Conservation (phyloP, 2,888 invertebrate genomes). For the Cantharis rufa region DNA sequence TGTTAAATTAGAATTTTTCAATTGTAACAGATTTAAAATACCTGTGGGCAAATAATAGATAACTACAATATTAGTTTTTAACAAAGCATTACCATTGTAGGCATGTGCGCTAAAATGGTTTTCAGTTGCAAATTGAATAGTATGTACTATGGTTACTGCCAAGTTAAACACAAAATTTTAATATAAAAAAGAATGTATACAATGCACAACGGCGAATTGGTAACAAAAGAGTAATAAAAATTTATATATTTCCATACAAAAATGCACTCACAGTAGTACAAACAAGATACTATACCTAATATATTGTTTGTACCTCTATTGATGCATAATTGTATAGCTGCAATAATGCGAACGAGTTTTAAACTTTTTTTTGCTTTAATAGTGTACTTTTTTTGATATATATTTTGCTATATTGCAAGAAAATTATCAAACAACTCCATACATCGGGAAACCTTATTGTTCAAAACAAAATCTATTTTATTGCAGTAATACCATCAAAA, state of each 20-base stretch:
- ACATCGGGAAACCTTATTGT: no score
- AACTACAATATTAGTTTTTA: background rate
- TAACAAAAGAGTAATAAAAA: background rate
- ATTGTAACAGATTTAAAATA: background rate
- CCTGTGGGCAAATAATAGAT: background rate
- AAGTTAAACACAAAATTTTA: background rate
- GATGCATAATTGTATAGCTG: background rate
- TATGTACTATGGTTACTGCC: background rate
- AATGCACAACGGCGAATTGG: background rate
- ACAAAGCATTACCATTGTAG: background rate
- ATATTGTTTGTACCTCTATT: background rate
- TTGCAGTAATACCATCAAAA: no score
- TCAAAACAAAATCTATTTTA: background rate
- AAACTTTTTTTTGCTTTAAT: background rate
- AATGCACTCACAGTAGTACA: background rate
- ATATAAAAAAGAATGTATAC: background rate
- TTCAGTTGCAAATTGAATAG: background rate
- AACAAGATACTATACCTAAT: background rate
- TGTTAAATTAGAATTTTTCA: background rate
- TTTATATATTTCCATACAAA: background rate
- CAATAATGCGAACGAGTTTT: background rate
- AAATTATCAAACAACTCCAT: background rate
- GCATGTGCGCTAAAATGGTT: background rate
- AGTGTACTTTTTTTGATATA: background rate
- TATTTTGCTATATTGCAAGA: background rate